These are phyloP conservation scores for Semaprochilodus insignis DNA, from an alignment of 2,797 vertebrate species.

Conservation along the genomic window DNA sequence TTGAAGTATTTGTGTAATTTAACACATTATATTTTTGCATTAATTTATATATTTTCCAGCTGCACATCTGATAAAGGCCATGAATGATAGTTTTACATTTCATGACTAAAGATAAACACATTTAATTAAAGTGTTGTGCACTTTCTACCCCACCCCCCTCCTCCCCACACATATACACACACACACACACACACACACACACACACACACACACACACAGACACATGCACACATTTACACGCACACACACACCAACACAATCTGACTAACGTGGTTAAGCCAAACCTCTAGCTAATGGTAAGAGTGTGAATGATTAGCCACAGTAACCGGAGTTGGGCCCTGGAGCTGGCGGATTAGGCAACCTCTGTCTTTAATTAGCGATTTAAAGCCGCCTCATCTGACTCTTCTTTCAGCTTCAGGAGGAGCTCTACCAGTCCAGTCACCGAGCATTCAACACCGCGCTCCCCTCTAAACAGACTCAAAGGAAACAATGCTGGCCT, in stretches of 20 bases:
- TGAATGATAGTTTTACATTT: neutral
- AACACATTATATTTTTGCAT: too few species aligned
- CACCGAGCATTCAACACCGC: slow-evolving; percentile 23
- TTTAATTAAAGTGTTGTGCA: neutral
- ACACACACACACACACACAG: slow-evolving; percentile 12
- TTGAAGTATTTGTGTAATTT: too few species aligned
- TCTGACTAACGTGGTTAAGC: slow-evolving; percentile 28
- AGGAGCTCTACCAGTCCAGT: slow-evolving; percentile 37
- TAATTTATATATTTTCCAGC: too few species aligned
- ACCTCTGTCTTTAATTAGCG: slow-evolving; percentile 71
- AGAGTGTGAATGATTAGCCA: slow-evolving; percentile 57
- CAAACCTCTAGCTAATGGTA: slow-evolving; percentile 48
- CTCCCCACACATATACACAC: slow-evolving; percentile 22
- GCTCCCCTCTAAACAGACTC: slow-evolving; percentile 9
- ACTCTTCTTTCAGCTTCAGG: slow-evolving; percentile 53
- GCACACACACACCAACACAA: slow-evolving; percentile 22
- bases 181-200: slow-evolving; percentile 10
- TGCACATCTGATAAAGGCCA: neutral
- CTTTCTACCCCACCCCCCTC: neutral
- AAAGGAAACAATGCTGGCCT: slow-evolving; percentile 2
- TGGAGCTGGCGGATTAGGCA: slow-evolving; percentile 65
- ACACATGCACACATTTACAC: too few species aligned
- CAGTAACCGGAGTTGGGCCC: slow-evolving; percentile 59
- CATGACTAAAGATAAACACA: neutral
- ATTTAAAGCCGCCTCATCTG: slow-evolving; percentile 59